A percentile compares a stretch with the other conserved stretches of the same genome.
These are phyloP conservation scores for Montipora sp. DNA, from an alignment of 64 coral and sea anemone species.

Conservation along the genomic window DNA sequence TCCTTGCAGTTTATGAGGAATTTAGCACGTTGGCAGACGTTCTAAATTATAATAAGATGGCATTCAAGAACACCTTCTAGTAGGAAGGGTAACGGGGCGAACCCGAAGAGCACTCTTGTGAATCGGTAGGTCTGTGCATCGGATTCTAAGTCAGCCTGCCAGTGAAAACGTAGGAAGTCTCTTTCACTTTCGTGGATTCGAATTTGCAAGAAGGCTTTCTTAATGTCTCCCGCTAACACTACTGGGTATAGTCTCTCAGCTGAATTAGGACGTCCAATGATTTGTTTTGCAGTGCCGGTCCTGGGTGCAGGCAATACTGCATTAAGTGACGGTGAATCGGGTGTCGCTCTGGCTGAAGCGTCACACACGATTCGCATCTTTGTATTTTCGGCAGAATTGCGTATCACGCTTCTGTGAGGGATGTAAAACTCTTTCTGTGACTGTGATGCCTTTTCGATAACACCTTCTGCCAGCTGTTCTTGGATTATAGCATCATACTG, in stretches of 20 bases:
- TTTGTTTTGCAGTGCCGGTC: conserved; percentile 44
- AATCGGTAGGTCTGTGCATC: conserved; percentile 4
- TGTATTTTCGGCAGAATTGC: conserved; percentile 35
- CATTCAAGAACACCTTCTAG: conserved; percentile 41
- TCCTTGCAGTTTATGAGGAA: no score
- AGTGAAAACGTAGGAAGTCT: conserved; percentile 3
- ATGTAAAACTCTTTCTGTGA: conserved; percentile 28
- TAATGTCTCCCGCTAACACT: conserved; percentile 48
- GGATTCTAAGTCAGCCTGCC: background rate
- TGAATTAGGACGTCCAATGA: conserved; percentile 11
- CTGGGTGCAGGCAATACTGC: conserved; percentile 59
- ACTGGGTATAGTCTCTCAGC: conserved; percentile 4
- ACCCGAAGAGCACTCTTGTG: conserved; percentile 23
- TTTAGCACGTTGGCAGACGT: no score
- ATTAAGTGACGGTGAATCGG: conserved; percentile 30
- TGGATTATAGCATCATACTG: conserved; percentile 60
- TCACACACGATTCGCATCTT: conserved; percentile 52
- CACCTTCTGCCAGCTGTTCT: conserved; percentile 43
- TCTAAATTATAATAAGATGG: background rate
- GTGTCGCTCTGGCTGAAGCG: conserved; percentile 18
- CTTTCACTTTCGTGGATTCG: background rate
- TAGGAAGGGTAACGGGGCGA: conserved; percentile 41
- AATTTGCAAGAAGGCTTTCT: conserved; percentile 42
- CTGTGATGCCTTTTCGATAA: conserved; percentile 27
- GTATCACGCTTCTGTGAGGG: conserved; percentile 38